Evolutionary conservation across 2,797 vertebrate genomes (phyloP), one percentile per base, ranked within the genome.

Genomic region (Ambastaia sidthimunki): DNA sequence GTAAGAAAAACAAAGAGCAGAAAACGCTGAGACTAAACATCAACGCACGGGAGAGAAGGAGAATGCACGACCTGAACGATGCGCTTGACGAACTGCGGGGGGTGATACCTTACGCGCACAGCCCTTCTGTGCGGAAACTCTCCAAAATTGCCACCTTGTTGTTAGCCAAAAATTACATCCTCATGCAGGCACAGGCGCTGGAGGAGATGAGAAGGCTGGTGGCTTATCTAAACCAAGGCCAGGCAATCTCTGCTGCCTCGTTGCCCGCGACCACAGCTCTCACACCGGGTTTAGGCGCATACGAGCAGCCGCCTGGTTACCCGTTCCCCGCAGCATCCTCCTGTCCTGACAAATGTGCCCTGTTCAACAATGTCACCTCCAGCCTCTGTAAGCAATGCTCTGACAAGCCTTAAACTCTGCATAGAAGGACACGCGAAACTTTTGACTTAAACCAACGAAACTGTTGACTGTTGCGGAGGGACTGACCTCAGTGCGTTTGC

Each of bases 381-480:
- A 98, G 96, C 90, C 96, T 99, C 91, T 99, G 97, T 95, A 99
- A 99, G 96, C 97, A 99, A 93, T 98, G 97, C 93, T 98, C 96
- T 88, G 97, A 98, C 93, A 99, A 99, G 96, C 97, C 97, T 97
- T 98, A 96, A 96, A 90, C 78, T 83, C 82, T 79, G 28, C 28
- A 68, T 78, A 86, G 86, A 90, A 86, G 88, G 88, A 89, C 90
- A 90, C 34, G 78, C 82, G 85, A 79, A 79, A 68, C 89, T 87
- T 86, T 86, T 83, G 74, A 73, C 74, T 73, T 65, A 82, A 90
- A 84, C 12, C 37, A 50, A 87, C 82, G 84, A 31, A 21, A 47
- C 75, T 25, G 89, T 28, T 21, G 19, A 23, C 87, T 80, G 80
- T 87, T 86, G 81, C 81, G 82, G 69, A 68, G 72, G 83, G 78